A percentile compares a stretch with the other conserved stretches of the same genome.
phyloP scores from a whole-genome alignment of 2,797 vertebrate genomes.

The Pangasius sanitwongsei region DNA sequence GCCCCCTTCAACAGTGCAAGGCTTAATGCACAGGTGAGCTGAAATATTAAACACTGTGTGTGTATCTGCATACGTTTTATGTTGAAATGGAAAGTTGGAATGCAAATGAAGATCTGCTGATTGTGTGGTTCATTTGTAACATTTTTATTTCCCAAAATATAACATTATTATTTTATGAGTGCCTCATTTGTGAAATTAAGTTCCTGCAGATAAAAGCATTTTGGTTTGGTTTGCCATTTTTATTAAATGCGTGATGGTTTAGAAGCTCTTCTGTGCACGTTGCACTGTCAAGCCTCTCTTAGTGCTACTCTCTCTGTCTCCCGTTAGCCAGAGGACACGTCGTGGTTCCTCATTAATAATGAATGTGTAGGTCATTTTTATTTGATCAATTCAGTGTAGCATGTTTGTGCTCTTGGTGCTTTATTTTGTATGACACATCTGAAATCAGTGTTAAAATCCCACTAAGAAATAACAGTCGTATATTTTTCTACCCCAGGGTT shows the following conservation, averaged over 20 bases:
- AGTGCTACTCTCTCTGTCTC: not conserved
- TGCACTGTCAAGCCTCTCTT: not conserved
- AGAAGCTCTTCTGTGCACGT: not conserved
- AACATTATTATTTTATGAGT: too few relatives aligned
- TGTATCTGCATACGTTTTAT: not conserved
- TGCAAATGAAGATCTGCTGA: not conserved
- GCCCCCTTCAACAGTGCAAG: conserved; percentile 80
- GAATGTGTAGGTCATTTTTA: not conserved
- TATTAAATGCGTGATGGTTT: not conserved
- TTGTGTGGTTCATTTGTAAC: not conserved
- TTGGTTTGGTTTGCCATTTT: not conserved
- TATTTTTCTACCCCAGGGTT: not conserved
- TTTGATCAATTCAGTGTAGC: not conserved
- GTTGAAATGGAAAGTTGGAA: not conserved
- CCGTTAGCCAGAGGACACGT: not conserved
- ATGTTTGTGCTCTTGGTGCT: not conserved
- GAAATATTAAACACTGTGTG: not conserved
- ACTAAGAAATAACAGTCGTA: not conserved
- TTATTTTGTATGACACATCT: not conserved
- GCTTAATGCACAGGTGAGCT: conserved; percentile 84
- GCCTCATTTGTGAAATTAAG: not conserved
- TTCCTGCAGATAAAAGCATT: not conserved
- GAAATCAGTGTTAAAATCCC: not conserved
- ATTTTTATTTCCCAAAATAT: not conserved
- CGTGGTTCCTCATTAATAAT: not conserved